phyloP scores from a whole-genome alignment of 2,888 invertebrate genomes.

The Hylaea fasciaria region DNA sequence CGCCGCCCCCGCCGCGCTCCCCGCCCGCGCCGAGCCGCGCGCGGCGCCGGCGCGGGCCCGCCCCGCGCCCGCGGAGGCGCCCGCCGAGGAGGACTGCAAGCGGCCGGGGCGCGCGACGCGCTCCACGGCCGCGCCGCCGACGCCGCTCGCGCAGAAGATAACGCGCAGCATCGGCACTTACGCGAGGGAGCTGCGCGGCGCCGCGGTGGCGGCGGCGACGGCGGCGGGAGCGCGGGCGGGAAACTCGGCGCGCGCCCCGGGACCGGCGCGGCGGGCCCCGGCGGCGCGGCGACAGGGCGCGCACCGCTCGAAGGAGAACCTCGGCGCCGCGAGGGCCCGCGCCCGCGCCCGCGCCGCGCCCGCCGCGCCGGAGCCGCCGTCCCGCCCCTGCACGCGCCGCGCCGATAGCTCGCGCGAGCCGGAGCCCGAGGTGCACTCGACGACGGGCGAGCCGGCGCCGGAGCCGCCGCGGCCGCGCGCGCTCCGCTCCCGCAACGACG shows the following conservation, averaged over 20 bases:
- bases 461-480: conserved; percentile 51
- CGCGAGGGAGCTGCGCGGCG: conserved; percentile 59
- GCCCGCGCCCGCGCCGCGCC: conserved; percentile 62
- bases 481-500: conserved; percentile 62
- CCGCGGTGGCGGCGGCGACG: conserved; percentile 49
- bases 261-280: conserved; percentile 70
- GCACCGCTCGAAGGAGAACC: conserved; percentile 79
- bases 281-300: conserved; percentile 66
- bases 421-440: conserved; percentile 47
- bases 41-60: conserved; percentile 35
- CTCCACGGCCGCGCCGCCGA: conserved; percentile 51
- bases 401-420: conserved; percentile 51
- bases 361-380: conserved; percentile 52
- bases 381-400: conserved; percentile 46
- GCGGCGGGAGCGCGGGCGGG: conserved; percentile 64
- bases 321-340: conserved; percentile 65
- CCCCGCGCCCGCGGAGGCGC: conserved; percentile 14
- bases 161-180: conserved; percentile 59
- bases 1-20: conserved; percentile 44
- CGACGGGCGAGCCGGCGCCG: conserved; percentile 42
- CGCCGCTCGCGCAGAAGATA: conserved; percentile 57
- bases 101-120: conserved; percentile 50
- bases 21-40: conserved; percentile 12
- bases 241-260: conserved; percentile 77
- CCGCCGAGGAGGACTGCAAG: conserved; percentile 45